Percentiles rank a stretch among this genome's conserved stretches.
phyloP scores from a whole-genome alignment of 2,797 vertebrate genomes.

The Crypturellus tataupa region DNA sequence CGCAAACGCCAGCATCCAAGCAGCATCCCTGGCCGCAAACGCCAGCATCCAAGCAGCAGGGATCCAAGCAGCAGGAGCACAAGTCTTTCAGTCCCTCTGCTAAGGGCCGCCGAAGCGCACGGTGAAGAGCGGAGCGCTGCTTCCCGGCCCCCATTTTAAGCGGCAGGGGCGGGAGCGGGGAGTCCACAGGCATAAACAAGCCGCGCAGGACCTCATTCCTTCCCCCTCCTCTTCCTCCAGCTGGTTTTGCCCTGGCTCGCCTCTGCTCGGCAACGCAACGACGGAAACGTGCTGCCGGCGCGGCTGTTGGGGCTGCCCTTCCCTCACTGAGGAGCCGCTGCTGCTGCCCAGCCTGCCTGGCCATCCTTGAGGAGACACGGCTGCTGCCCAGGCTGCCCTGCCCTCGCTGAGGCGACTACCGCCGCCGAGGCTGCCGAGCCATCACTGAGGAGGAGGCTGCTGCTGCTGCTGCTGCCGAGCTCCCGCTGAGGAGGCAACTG shows the following conservation, averaged over 20 bases:
- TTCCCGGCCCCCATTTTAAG: neutral
- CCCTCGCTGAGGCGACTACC: neutral
- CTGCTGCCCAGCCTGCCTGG: conserved; percentile 83
- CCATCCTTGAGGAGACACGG: conserved; percentile 84
- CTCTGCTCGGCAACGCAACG: conserved; percentile 7
- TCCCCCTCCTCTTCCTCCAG: neutral
- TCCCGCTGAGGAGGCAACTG: conserved; percentile 17
- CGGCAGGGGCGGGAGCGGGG: conserved; percentile 15
- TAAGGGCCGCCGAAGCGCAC: conserved; percentile 29
- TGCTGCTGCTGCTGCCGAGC: neutral
- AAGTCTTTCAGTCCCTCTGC: neutral
- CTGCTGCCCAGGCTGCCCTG: conserved; percentile 86
- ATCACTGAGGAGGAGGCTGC: conserved; percentile 75
- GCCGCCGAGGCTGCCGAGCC: conserved; percentile 75
- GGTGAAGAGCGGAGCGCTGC: neutral
- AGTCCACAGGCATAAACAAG: conserved; percentile 56
- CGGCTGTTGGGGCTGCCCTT: conserved; percentile 52
- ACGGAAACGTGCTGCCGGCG: conserved; percentile 23
- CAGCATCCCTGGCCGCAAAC: neutral
- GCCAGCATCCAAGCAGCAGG: neutral
- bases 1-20: neutral
- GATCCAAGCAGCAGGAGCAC: neutral
- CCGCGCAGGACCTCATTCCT: conserved; percentile 46
- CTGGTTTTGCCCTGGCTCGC: conserved; percentile 20
- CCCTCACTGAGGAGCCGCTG: conserved; percentile 16